These are phyloP conservation scores for Corythaeola cristata DNA, from an alignment of 2,113 vertebrate genomes.

Conservation along the genomic window DNA sequence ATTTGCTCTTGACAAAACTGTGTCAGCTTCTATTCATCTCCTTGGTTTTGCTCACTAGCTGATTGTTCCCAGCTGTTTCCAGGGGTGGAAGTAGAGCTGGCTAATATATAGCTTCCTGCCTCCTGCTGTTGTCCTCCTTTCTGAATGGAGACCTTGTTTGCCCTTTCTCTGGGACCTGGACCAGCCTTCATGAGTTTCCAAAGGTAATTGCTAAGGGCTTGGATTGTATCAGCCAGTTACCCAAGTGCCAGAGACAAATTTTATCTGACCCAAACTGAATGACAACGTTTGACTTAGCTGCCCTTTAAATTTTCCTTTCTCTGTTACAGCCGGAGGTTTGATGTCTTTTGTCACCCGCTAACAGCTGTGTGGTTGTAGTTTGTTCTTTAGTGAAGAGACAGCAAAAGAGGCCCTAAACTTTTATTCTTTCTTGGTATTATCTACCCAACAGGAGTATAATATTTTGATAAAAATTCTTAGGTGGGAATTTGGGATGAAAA, in stretches of 20 bases:
- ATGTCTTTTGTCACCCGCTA: neutral
- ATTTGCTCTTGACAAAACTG: neutral
- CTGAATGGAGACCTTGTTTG: accelerated
- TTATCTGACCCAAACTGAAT: neutral
- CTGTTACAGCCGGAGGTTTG: neutral
- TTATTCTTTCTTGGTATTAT: neutral
- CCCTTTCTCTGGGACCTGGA: accelerated
- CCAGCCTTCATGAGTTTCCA: accelerated
- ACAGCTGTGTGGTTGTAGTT: neutral
- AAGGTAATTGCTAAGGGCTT: neutral
- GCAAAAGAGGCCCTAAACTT: too few species aligned
- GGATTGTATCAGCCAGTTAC: neutral
- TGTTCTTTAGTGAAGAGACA: neutral
- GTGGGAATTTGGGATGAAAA: neutral
- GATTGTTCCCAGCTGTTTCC: neutral
- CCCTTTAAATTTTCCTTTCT: neutral
- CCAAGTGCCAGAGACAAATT: neutral
- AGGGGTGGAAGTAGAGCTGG: neutral
- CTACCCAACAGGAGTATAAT: accelerated
- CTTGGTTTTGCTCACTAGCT: neutral
- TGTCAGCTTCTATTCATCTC: neutral
- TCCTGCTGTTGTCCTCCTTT: accelerated
- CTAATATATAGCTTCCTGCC: neutral
- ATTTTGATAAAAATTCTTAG: neutral
- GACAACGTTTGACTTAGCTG: accelerated